A percentile compares a stretch with the other conserved stretches of the same genome.
Conservation (phyloP, 2,888 invertebrate species). For the Epistrophe eligans region DNA sequence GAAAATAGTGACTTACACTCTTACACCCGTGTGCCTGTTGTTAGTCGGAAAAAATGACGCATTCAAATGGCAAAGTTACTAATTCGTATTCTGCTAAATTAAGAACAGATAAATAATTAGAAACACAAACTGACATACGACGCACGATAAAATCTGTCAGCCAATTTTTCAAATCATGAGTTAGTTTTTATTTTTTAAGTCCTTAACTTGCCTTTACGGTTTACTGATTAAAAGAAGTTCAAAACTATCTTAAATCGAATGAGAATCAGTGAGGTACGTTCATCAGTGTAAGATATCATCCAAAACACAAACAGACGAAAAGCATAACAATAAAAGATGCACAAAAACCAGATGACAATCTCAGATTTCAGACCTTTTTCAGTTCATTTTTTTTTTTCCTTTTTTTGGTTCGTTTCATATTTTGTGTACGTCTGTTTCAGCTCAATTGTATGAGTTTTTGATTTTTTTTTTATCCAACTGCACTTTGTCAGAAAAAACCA, state of each 20-base stretch:
- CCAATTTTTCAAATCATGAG: too few relatives aligned
- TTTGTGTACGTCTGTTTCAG: constrained; percentile 27
- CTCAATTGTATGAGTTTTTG: constrained; percentile 9
- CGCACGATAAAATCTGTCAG: too few relatives aligned
- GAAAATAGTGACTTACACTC: too few relatives aligned
- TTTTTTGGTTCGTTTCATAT: constrained; percentile 19
- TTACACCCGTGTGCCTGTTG: too few relatives aligned
- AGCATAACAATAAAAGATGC: background rate
- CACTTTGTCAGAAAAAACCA: constrained; percentile 23
- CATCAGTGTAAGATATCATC: constrained; percentile 23
- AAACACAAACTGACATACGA: too few relatives aligned
- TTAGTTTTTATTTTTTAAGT: background rate
- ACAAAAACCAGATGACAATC: constrained; percentile 51
- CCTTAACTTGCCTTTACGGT: background rate
- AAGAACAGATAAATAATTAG: too few relatives aligned
- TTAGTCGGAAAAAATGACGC: too few relatives aligned
- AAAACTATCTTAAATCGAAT: constrained; percentile 8
- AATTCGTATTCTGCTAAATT: too few relatives aligned
- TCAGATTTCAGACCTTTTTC: constrained; percentile 62
- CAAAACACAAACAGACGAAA: constrained; percentile 47
- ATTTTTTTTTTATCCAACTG: background rate
- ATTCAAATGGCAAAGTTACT: too few relatives aligned
- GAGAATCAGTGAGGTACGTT: background rate
- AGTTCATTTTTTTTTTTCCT: constrained; percentile 12
- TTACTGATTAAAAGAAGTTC: background rate